Percentiles rank a stretch among this genome's conserved stretches.
Evolutionary conservation across 2,797 vertebrate species (phyloP).

Genomic region (Xenopus petersii): DNA sequence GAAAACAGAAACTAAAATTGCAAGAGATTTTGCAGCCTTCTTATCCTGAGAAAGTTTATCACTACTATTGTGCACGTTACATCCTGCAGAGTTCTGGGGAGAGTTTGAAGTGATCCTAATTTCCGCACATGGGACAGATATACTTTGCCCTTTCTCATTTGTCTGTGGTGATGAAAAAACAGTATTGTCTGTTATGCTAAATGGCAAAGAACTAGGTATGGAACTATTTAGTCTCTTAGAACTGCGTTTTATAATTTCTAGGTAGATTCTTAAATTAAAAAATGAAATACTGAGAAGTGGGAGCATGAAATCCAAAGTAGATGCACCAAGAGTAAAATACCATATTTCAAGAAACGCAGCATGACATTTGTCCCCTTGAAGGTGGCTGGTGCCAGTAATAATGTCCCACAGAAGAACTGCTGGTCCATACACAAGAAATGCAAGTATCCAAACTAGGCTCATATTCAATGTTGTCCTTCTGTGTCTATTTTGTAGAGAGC

Average conservation of each 20-base stretch:
- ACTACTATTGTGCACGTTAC: background rate
- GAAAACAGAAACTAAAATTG: constrained; percentile 80
- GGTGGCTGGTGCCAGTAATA: constrained; percentile 55
- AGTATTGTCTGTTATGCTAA: constrained; percentile 5
- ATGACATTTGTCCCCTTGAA: constrained; percentile 67
- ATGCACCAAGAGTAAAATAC: constrained; percentile 79
- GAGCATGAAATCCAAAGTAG: constrained; percentile 80
- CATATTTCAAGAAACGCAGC: constrained; percentile 78
- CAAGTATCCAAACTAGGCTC: constrained; percentile 77
- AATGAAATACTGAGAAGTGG: constrained; percentile 79
- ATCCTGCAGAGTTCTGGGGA: background rate
- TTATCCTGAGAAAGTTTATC: constrained; percentile 75
- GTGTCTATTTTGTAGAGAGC: constrained; percentile 66
- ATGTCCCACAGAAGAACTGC: constrained; percentile 77
- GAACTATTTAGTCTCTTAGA: constrained; percentile 40
- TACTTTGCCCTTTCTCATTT: background rate
- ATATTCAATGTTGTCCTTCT: constrained; percentile 71
- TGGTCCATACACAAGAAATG: constrained; percentile 80
- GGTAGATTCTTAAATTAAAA: constrained; percentile 85
- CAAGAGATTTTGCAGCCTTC: constrained; percentile 82
- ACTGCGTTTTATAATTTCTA: constrained; percentile 73
- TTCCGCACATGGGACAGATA: background rate
- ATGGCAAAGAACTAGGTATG: background rate
- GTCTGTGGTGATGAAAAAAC: background rate
- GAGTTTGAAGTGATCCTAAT: background rate